Evolutionary conservation across 1,140 invertebrate species (phyloP).

Genomic region (Eulimnadia texana): DNA sequence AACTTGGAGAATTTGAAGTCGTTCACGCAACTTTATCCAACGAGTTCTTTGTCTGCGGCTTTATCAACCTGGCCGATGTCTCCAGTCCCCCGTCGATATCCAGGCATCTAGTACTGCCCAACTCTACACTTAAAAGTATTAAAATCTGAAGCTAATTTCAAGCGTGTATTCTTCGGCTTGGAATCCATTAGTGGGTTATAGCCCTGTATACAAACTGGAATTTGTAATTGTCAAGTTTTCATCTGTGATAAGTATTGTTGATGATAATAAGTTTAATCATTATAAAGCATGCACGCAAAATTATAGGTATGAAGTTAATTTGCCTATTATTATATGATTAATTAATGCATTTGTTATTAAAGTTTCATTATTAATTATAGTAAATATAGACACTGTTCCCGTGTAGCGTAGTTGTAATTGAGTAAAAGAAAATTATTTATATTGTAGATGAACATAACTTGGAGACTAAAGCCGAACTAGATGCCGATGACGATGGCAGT

Average conservation of each 20-base stretch:
- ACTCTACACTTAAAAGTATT: constrained; percentile 36
- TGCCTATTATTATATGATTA: not conserved
- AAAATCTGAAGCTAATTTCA: no score
- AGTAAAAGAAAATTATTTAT: no score
- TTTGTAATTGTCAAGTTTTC: no score
- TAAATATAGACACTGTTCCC: not conserved
- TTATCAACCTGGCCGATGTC: constrained; percentile 63
- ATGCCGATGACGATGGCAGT: constrained; percentile 41
- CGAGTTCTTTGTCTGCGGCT: constrained; percentile 61
- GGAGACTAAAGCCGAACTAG: constrained; percentile 32
- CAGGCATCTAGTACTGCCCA: constrained; percentile 73
- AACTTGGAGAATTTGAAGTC: constrained; percentile 47
- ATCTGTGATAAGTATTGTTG: no score
- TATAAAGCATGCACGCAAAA: no score
- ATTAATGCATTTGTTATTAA: not conserved
- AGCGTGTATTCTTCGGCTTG: no score
- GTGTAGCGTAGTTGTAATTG: no score
- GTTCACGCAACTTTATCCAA: constrained; percentile 43
- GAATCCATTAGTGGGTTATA: no score
- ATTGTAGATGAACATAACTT: no score
- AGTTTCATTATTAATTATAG: not conserved
- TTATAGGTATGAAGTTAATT: no score
- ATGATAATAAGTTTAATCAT: no score
- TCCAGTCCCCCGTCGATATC: constrained; percentile 88
- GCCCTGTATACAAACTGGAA: no score